phyloP scores from a whole-genome alignment of 2,888 invertebrate genomes.

The Eristalis intricaria region DNA sequence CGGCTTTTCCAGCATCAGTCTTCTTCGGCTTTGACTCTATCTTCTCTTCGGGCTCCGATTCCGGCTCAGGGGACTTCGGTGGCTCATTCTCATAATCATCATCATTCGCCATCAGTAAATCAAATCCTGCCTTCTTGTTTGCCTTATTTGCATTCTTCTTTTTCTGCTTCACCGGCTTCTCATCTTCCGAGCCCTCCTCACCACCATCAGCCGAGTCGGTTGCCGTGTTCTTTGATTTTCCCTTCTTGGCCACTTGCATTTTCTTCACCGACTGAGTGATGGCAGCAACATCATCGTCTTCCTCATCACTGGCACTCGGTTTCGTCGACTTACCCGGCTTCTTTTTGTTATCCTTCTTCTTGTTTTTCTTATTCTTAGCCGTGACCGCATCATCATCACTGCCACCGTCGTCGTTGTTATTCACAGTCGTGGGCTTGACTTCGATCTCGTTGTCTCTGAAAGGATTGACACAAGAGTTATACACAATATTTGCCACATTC shows the following conservation, averaged over 20 bases:
- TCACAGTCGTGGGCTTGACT: constrained; percentile 75
- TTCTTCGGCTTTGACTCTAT: constrained; percentile 82
- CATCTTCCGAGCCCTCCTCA: constrained; percentile 81
- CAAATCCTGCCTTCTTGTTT: constrained; percentile 85
- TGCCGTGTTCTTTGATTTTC: constrained; percentile 80
- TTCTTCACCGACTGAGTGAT: constrained; percentile 83
- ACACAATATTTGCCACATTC: constrained; percentile 18
- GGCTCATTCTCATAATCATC: constrained; percentile 77
- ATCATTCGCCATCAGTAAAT: constrained; percentile 86
- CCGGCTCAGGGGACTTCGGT: constrained; percentile 72
- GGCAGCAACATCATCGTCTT: constrained; percentile 81
- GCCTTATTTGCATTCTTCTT: constrained; percentile 75
- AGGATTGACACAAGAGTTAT: constrained; percentile 72
- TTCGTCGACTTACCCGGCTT: constrained; percentile 75
- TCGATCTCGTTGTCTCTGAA: constrained; percentile 85
- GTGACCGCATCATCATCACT: constrained; percentile 75
- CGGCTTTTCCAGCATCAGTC: constrained; percentile 80
- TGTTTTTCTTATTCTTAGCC: constrained; percentile 81
- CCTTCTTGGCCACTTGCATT: constrained; percentile 83
- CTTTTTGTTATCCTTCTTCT: constrained; percentile 78
- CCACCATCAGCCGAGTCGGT: constrained; percentile 80
- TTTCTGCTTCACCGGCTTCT: constrained; percentile 80
- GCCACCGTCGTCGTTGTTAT: constrained; percentile 73
- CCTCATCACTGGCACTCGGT: constrained; percentile 80
- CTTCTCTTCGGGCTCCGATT: constrained; percentile 81